Conservation (phyloP, 30 jellyfish, hydroid and myxozoan genomes). For the Chironex yamaguchii region DNA sequence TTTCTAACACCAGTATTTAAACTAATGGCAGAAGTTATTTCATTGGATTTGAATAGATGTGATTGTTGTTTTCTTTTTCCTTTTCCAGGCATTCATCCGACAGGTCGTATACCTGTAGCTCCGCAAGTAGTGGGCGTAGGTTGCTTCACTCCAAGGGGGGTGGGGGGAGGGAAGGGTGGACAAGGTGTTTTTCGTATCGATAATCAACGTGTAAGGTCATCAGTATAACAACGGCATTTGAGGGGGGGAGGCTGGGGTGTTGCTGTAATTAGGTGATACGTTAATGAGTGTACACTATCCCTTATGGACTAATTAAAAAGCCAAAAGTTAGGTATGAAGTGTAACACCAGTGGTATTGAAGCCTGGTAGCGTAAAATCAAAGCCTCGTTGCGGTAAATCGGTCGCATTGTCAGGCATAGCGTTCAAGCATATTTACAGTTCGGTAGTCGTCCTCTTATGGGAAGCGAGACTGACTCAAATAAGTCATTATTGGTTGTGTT, state of each 20-base stretch:
- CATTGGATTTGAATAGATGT: no score
- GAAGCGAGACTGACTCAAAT: no score
- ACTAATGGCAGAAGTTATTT: no score
- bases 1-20: no score
- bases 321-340: background rate
- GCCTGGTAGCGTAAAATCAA: background rate
- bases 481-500: no score
- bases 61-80: constrained; percentile 11
- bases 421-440: no score
- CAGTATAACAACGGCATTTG: background rate
- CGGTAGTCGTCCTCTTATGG: no score
- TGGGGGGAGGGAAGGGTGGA: constrained; percentile 86
- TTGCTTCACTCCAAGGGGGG: constrained; percentile 88
- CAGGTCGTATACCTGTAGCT: background rate
- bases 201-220: background rate
- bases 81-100: background rate
- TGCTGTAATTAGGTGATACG: background rate
- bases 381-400: background rate
- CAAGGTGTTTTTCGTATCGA: constrained; percentile 47
- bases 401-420: background rate
- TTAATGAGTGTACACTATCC: background rate
- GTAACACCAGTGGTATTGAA: background rate
- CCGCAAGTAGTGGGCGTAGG: constrained; percentile 39
- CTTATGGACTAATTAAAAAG: background rate
- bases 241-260: background rate